Evolutionary conservation across 2,797 vertebrate species (phyloP).

Genomic region (Euphonia xanthogaster): DNA sequence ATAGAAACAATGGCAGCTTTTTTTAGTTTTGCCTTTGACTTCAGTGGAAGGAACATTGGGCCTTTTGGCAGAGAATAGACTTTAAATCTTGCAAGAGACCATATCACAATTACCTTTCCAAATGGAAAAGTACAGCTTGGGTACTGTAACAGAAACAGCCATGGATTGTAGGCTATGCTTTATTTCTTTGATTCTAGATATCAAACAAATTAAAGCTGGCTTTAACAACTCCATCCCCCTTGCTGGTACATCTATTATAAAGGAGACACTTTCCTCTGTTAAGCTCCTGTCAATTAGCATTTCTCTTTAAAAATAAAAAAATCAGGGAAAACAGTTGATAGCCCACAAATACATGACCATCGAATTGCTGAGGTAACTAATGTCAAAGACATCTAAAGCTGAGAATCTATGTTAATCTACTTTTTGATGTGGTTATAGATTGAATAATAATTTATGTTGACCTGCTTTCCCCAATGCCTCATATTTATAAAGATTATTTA

Average conservation of each 20-base stretch:
- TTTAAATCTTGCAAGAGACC: not conserved
- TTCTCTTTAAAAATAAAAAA: not conserved
- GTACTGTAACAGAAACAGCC: not conserved
- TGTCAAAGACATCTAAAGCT: not conserved
- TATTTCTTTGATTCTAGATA: slow-evolving; percentile 5
- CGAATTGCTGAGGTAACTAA: not conserved
- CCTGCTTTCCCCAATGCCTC: not conserved
- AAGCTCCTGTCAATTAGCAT: not conserved
- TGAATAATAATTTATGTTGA: slow-evolving; percentile 1
- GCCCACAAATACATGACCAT: not conserved
- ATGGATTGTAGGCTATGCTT: not conserved
- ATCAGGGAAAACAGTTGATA: not conserved
- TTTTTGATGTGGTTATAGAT: slow-evolving; percentile 7
- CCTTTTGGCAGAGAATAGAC: not conserved
- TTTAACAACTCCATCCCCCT: not conserved
- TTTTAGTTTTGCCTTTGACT: not conserved
- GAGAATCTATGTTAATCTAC: not conserved
- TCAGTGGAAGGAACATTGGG: not conserved
- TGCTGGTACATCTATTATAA: not conserved
- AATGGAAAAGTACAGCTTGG: slow-evolving; percentile 6
- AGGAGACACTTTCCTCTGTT: not conserved
- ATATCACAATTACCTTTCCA: not conserved
- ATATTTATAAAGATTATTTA: slow-evolving; percentile 33
- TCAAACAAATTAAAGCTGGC: not conserved
- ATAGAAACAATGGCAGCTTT: not conserved